These are phyloP conservation scores for Halcyon senegalensis DNA, from an alignment of 2,113 vertebrate genomes.

Conservation along the genomic window DNA sequence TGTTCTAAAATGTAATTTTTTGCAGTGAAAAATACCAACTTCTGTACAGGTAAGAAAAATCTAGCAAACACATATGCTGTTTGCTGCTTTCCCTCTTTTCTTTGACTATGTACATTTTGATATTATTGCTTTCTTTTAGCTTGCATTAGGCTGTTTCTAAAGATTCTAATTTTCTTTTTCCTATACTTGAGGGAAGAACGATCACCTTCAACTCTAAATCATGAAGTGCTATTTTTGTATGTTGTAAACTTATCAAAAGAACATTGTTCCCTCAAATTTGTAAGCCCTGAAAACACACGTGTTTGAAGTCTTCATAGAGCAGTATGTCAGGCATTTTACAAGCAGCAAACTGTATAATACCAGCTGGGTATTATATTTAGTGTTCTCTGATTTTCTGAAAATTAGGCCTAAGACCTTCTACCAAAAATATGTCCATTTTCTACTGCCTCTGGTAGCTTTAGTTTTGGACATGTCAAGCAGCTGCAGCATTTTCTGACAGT, in stretches of 20 bases:
- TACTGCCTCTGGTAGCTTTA: neutral
- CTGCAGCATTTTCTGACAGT: neutral
- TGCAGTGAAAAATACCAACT: neutral
- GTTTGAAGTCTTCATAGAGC: fast-evolving
- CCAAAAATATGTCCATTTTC: neutral
- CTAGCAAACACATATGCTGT: neutral
- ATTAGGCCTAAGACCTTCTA: neutral
- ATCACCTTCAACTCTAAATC: neutral
- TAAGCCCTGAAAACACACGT: neutral
- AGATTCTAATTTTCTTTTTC: neutral
- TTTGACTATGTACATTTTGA: neutral
- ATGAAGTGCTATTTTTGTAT: fast-evolving
- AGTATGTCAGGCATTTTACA: neutral
- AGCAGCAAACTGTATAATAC: neutral
- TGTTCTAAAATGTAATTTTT: neutral
- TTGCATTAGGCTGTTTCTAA: neutral
- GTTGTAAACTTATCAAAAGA: neutral
- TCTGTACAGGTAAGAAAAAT: neutral
- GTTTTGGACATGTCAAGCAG: neutral
- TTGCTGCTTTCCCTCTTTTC: neutral
- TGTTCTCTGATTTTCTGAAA: neutral
- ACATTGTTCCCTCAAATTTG: neutral
- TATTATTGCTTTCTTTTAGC: neutral
- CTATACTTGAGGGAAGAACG: neutral
- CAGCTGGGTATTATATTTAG: too few relatives aligned